Percentiles rank a stretch among this genome's conserved stretches.
phyloP scores from a whole-genome alignment of 2,113 vertebrate genomes.

The Dendropsophus ebraccatus region DNA sequence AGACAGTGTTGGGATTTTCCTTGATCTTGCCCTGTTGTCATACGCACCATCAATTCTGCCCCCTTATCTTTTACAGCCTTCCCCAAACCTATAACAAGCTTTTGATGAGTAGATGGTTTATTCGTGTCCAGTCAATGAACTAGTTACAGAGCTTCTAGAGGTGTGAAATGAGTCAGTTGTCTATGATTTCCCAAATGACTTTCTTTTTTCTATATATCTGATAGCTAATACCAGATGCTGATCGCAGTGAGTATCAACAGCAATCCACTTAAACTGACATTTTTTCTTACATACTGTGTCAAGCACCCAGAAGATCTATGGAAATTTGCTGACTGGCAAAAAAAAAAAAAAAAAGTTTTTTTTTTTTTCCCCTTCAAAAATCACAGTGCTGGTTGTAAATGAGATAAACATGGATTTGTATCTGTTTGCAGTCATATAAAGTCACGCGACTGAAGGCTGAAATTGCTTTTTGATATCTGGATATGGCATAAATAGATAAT shows the following conservation, averaged over 20 bases:
- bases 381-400: conserved; percentile 14
- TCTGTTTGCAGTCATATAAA: conserved; percentile 14
- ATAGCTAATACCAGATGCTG: conserved; percentile 51
- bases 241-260: conserved; percentile 43
- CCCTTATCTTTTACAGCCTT: background rate
- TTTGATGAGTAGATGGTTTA: conserved; percentile 27
- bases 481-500: conserved; percentile 23
- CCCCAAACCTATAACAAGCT: conserved; percentile 32
- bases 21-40: background rate
- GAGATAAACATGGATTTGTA: conserved; percentile 47
- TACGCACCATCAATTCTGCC: background rate
- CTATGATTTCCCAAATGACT: conserved; percentile 56
- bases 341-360: background rate
- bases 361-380: too few species aligned
- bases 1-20: background rate
- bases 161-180: conserved; percentile 53
- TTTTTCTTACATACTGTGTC: conserved; percentile 41
- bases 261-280: conserved; percentile 51
- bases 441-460: conserved; percentile 6
- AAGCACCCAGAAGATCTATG: conserved; percentile 45
- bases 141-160: conserved; percentile 43
- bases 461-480: conserved; percentile 43
- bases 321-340: conserved; percentile 50
- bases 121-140: conserved; percentile 48
- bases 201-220: conserved; percentile 26